These are phyloP conservation scores for Agrotis puta DNA, from an alignment of 2,888 invertebrate species.

Conservation along the genomic window DNA sequence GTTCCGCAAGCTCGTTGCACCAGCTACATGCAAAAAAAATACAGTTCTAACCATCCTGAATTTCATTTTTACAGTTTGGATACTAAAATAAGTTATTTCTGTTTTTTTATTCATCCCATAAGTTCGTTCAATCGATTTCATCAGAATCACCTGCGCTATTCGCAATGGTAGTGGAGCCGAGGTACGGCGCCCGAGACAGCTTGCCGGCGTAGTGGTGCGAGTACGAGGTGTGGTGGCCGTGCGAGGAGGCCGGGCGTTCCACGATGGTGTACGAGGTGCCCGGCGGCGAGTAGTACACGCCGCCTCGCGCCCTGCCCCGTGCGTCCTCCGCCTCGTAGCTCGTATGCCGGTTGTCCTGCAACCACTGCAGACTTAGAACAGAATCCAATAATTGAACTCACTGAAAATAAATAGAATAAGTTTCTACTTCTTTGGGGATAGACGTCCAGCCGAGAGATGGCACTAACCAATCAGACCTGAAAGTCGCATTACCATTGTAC, in stretches of 20 bases:
- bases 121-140: not conserved
- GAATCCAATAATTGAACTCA: slow-evolving; percentile 12
- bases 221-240: slow-evolving; percentile 92
- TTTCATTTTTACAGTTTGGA: not conserved
- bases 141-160: slow-evolving; percentile 81
- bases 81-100: too few relatives aligned
- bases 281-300: slow-evolving; percentile 96
- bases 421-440: not conserved
- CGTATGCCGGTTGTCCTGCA: slow-evolving; percentile 88
- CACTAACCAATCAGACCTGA: too few relatives aligned
- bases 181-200: slow-evolving; percentile 92
- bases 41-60: not conserved
- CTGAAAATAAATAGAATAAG: not conserved
- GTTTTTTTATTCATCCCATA: not conserved
- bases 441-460: not conserved
- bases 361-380: slow-evolving; percentile 78
- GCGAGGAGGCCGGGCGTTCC: slow-evolving; percentile 94
- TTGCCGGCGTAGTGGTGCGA: slow-evolving; percentile 91
- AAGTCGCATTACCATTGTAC: too few relatives aligned
- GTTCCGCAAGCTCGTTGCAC: slow-evolving; percentile 85
- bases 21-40: slow-evolving; percentile 65
- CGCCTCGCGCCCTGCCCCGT: slow-evolving; percentile 91
- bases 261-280: slow-evolving; percentile 97
- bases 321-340: slow-evolving; percentile 89
- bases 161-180: slow-evolving; percentile 93